Evolutionary conservation across 2,888 invertebrate species (phyloP), one percentile per base, ranked within the genome.

Genomic region (Melipona beecheii): DNA sequence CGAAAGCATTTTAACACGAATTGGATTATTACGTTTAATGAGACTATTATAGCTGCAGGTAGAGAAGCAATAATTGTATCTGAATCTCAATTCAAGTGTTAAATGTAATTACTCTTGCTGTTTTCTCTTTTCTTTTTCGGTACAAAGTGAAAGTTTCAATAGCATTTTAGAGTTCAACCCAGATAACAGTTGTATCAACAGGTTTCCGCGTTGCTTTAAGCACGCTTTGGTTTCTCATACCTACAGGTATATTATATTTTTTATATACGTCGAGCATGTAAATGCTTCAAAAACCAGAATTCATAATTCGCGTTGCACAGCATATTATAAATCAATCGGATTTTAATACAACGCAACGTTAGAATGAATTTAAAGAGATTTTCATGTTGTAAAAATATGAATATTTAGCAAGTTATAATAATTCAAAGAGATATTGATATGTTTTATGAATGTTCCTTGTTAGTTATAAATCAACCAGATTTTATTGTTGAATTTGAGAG

Each of bases 151-250:
- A 77, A 72, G 64, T 74, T 78, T 66, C 58, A 58, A 66, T 60
- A 52, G 52, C 36, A 11, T 56, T 68, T 49, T 62, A 54, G 60
- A 75, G 62, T 75, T 62, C 31, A 62, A 65, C 36, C 5, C 50
- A 54, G 69, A 62, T 62, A 69, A 50, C 21, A 49, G 56, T 58
- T 24, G 70, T 64, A 75, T 80, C 79, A 80, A 75, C 79, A 80
- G 79, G 79, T 80, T 21, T 69, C 79, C 62, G 27, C 69, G 68
- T 49, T 80, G 75, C 54, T 58, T 64, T 2, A 15, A 36, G 9
- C 21, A 13, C 21, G 4, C 19, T 75, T 68, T n/a, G n/a, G 9
- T 17, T 5, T 43, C 24, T 2, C 31, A 2, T 17, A 21, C 19
- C 43, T 58, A 43, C 36, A 9, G 6, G 36, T 43, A 13, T 56